phyloP scores from a whole-genome alignment of 2,888 invertebrate species.

The Eupelmus urozonus region DNA sequence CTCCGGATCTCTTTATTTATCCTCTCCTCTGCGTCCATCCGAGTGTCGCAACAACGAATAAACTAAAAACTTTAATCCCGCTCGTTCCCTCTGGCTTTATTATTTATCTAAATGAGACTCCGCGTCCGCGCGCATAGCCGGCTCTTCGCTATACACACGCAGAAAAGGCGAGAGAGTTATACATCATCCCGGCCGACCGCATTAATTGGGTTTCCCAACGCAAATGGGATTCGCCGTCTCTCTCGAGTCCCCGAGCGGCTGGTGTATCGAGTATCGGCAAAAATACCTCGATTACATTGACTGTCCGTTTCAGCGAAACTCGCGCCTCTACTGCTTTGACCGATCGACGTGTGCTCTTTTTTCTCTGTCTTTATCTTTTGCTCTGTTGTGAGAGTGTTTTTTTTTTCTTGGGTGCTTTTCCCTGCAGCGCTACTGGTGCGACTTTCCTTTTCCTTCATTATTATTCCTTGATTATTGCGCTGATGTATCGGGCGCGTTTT shows the following conservation, averaged over 20 bases:
- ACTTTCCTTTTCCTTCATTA: not conserved
- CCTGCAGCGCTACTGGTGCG: not conserved
- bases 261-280: slow-evolving; percentile 16
- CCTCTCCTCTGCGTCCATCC: too few relatives aligned
- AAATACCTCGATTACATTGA: slow-evolving; percentile 22
- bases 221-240: too few relatives aligned
- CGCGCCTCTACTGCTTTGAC: too few relatives aligned
- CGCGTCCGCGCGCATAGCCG: too few relatives aligned
- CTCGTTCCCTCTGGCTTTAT: too few relatives aligned
- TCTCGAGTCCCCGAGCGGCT: too few relatives aligned
- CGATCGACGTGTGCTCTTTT: not conserved
- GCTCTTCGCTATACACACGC: not conserved
- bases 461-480: not conserved
- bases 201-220: slow-evolving; percentile 23
- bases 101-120: too few relatives aligned
- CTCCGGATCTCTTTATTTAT: too few relatives aligned
- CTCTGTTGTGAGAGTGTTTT: not conserved
- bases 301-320: too few relatives aligned
- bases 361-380: not conserved
- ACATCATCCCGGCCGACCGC: slow-evolving; percentile 9
- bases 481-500: too few relatives aligned
- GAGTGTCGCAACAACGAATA: too few relatives aligned
- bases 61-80: too few relatives aligned
- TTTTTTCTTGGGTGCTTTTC: not conserved
- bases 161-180: not conserved